A percentile compares a stretch with the other conserved stretches of the same genome.
Conservation (phyloP, 2,888 invertebrate species). For the Ectropis crepuscularia region DNA sequence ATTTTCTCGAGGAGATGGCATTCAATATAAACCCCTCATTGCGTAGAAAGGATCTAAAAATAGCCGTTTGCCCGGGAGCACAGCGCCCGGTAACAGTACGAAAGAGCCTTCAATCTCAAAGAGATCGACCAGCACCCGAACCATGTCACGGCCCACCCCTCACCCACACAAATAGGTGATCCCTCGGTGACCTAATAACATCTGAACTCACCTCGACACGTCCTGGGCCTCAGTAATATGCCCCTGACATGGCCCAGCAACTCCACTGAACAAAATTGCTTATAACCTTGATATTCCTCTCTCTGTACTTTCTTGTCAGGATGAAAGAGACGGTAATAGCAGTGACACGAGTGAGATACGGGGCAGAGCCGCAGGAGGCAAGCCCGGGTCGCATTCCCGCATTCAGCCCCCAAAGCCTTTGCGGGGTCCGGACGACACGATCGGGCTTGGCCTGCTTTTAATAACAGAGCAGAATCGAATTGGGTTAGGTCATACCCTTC, state of each 20-base stretch:
- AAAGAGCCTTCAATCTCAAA: not conserved
- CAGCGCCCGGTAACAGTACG: not conserved
- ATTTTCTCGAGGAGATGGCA: too few relatives aligned
- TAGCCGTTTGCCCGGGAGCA: not conserved
- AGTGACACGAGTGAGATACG: too few relatives aligned
- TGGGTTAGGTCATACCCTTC: constrained; percentile 33
- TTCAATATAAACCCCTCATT: too few relatives aligned
- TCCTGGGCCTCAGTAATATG: constrained; percentile 43
- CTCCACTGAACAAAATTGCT: not conserved
- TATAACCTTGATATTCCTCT: too few relatives aligned
- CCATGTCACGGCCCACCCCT: constrained; percentile 24
- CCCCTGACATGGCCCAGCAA: constrained; percentile 33
- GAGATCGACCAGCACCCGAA: constrained; percentile 5
- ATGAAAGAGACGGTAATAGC: too few relatives aligned
- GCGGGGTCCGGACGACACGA: constrained; percentile 12
- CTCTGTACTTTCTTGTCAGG: too few relatives aligned
- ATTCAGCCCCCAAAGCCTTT: not conserved
- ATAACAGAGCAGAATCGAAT: constrained; percentile 23
- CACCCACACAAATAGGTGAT: constrained; percentile 22
- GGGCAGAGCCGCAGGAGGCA: too few relatives aligned
- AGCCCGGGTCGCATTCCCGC: too few relatives aligned
- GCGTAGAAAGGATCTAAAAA: not conserved
- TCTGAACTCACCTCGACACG: constrained; percentile 32
- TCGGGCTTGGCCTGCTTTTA: not conserved
- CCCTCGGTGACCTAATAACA: constrained; percentile 36